These are phyloP conservation scores for Oreotrochilus melanogaster DNA, from an alignment of 2,113 vertebrate species.

Conservation along the genomic window DNA sequence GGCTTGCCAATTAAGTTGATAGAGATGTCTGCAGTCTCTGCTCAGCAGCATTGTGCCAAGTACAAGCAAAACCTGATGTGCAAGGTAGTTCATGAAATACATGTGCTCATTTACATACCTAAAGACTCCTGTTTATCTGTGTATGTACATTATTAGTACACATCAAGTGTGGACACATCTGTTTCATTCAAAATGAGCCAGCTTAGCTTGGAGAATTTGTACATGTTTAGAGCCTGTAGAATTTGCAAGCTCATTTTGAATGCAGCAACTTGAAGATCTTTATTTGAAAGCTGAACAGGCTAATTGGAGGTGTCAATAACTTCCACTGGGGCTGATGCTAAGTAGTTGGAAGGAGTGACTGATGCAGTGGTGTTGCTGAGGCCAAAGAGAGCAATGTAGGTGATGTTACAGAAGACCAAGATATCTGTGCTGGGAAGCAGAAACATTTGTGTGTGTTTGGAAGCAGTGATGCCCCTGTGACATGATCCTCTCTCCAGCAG, in stretches of 20 bases:
- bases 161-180: not conserved
- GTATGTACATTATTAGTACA: not conserved
- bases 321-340: not conserved
- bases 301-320: not conserved
- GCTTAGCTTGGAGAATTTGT: not conserved
- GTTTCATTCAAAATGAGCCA: not conserved
- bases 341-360: not conserved
- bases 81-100: not conserved
- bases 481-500: too few relatives aligned
- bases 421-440: too few relatives aligned
- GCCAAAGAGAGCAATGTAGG: not conserved
- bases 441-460: too few relatives aligned
- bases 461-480: too few relatives aligned
- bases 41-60: not conserved
- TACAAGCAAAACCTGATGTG: not conserved
- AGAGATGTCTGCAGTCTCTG: not conserved
- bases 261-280: not conserved
- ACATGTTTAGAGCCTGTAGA: not conserved
- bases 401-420: rapidly evolving
- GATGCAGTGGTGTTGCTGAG: not conserved
- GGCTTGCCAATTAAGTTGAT: not conserved
- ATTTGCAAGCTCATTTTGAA: not conserved
- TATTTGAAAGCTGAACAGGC: not conserved
- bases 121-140: not conserved
- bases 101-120: not conserved